Conservation (phyloP, 2,113 vertebrate species). For the Origma solitaria region DNA sequence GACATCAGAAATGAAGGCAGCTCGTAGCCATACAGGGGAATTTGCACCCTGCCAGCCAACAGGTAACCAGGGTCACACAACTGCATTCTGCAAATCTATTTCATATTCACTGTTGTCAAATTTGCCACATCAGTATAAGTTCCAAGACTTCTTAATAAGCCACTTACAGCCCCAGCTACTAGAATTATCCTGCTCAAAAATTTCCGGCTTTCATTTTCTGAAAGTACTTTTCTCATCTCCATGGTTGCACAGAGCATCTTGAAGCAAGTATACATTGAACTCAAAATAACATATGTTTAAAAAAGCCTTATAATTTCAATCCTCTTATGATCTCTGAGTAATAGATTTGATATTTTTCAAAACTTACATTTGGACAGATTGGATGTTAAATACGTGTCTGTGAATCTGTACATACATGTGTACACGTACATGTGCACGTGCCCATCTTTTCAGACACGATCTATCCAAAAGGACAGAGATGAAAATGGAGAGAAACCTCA, state of each 20-base stretch:
- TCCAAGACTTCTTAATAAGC: not conserved
- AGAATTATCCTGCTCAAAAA: not conserved
- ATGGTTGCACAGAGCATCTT: not conserved
- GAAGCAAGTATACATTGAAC: constrained; percentile 1
- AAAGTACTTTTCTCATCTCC: not conserved
- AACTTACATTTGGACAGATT: not conserved
- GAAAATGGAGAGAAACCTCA: not conserved
- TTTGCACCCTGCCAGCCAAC: not conserved
- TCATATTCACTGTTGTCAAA: not conserved
- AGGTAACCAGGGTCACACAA: not conserved
- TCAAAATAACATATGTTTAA: constrained; percentile 7
- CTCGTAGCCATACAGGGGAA: fast-evolving
- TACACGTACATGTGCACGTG: not conserved
- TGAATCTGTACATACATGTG: not conserved
- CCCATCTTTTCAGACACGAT: not conserved
- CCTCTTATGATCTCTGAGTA: constrained; percentile 11
- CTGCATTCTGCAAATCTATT: not conserved
- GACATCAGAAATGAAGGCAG: not conserved
- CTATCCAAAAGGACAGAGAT: not conserved
- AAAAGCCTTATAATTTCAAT: not conserved
- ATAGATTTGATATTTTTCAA: constrained; percentile 16
- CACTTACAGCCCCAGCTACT: not conserved
- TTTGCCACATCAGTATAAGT: not conserved
- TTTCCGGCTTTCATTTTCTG: not conserved
- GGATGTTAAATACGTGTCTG: not conserved